phyloP scores from a whole-genome alignment of 2,797 vertebrate species.

The Thripadectes ignobilis region DNA sequence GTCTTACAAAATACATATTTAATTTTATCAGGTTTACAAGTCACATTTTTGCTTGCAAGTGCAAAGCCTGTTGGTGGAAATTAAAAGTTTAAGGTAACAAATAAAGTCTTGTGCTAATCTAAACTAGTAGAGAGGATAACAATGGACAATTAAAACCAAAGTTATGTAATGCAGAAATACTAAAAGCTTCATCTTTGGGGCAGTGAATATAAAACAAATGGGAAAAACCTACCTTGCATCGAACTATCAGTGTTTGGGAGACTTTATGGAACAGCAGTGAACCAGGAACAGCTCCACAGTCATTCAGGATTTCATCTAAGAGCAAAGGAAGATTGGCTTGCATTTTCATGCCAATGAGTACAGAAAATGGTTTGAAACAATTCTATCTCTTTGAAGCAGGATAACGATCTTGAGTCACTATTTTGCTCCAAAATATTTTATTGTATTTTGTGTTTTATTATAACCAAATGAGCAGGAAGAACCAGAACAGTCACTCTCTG shows the following conservation, averaged over 20 bases:
- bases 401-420: background rate
- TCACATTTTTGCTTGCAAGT: background rate
- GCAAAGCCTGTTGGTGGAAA: background rate
- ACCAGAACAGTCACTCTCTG: background rate
- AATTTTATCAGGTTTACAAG: background rate
- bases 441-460: background rate
- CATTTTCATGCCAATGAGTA: background rate
- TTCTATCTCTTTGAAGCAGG: background rate
- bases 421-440: background rate
- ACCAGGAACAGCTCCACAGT: constrained; percentile 76
- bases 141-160: background rate
- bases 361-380: background rate
- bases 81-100: background rate
- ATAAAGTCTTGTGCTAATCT: background rate
- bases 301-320: constrained; percentile 59
- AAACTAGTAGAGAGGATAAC: background rate
- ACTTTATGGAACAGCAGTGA: constrained; percentile 82
- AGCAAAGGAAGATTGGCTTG: background rate
- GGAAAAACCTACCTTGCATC: constrained; percentile 85
- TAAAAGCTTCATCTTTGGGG: background rate
- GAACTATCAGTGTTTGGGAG: constrained; percentile 80
- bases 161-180: background rate
- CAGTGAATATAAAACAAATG: background rate
- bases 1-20: background rate
- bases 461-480: background rate